Conservation (phyloP, 2,797 vertebrate species). For the Gila robusta region DNA sequence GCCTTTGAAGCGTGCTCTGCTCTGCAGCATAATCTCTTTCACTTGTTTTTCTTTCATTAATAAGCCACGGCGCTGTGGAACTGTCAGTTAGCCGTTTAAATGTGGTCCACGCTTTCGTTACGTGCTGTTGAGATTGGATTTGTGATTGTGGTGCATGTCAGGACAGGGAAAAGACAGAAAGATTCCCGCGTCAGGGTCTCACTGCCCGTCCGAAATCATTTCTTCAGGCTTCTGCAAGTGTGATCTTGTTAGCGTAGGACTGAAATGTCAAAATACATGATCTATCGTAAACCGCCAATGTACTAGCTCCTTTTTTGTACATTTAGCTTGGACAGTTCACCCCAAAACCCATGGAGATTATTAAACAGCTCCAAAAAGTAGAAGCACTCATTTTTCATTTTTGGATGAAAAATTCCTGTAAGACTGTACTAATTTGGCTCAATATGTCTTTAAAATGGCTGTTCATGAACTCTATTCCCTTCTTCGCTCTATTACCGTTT, state of each 20-base stretch:
- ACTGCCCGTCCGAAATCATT: neutral
- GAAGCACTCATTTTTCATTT: neutral
- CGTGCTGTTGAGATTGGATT: slow-evolving; percentile 31
- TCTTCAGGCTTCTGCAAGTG: slow-evolving; percentile 25
- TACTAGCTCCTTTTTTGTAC: neutral
- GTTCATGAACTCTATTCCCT: slow-evolving; percentile 35
- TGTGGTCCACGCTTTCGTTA: slow-evolving; percentile 36
- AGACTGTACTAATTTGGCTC: neutral
- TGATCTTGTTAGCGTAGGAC: slow-evolving; percentile 24
- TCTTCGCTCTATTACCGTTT: neutral
- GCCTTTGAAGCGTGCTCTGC: slow-evolving; percentile 51
- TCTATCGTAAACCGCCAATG: neutral
- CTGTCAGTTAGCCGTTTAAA: slow-evolving; percentile 48
- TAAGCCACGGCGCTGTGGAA: slow-evolving; percentile 27
- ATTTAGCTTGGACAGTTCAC: neutral
- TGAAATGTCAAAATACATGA: slow-evolving; percentile 27
- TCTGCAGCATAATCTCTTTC: slow-evolving; percentile 52
- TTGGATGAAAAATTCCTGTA: neutral
- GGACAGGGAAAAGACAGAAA: slow-evolving; percentile 25
- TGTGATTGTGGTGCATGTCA: slow-evolving; percentile 35
- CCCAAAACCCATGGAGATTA: neutral
- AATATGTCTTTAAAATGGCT: neutral
- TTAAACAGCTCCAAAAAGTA: neutral
- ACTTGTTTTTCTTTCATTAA: slow-evolving; percentile 58
- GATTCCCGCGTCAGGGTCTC: neutral